Evolutionary conservation across 2,797 vertebrate genomes (phyloP).

Genomic region (Scolopax bukidnonensis): DNA sequence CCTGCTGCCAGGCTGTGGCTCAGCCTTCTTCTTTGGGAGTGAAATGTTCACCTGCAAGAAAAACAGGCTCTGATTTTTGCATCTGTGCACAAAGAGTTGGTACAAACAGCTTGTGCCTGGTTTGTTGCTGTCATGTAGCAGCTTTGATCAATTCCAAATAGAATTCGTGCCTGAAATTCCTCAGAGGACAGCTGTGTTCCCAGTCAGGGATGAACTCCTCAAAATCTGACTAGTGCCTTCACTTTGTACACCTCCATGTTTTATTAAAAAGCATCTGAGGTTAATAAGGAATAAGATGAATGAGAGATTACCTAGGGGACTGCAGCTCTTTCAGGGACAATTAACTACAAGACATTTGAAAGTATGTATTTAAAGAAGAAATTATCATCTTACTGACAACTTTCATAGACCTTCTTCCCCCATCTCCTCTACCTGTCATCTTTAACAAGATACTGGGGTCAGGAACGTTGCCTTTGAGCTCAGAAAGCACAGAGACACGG

Average conservation of each 20-base stretch:
- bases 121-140: conserved; percentile 54
- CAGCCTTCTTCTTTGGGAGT: not conserved
- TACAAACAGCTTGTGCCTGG: conserved; percentile 25
- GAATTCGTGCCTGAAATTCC: conserved; percentile 32
- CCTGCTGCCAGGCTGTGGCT: conserved; percentile 19
- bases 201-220: conserved; percentile 23
- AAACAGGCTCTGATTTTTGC: conserved; percentile 38
- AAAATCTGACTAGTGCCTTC: conserved; percentile 38
- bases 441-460: conserved; percentile 1
- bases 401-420: conserved; percentile 5
- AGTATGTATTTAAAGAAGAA: conserved; percentile 52
- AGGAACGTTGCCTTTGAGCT: not conserved
- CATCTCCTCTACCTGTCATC: conserved; percentile 12
- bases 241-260: conserved; percentile 31
- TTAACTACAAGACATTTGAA: conserved; percentile 34
- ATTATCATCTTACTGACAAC: conserved; percentile 35
- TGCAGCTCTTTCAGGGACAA: conserved; percentile 60
- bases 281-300: conserved; percentile 25
- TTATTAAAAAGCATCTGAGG: conserved; percentile 53
- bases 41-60: conserved; percentile 47
- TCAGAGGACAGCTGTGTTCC: conserved; percentile 26
- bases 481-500: not conserved
- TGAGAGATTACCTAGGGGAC: conserved; percentile 47
- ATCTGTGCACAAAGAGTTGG: conserved; percentile 16
- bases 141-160: conserved; percentile 50